Evolutionary conservation across 2,888 invertebrate species (phyloP), one percentile per base, ranked within the genome.

Genomic region (Pegoplata infirma): DNA sequence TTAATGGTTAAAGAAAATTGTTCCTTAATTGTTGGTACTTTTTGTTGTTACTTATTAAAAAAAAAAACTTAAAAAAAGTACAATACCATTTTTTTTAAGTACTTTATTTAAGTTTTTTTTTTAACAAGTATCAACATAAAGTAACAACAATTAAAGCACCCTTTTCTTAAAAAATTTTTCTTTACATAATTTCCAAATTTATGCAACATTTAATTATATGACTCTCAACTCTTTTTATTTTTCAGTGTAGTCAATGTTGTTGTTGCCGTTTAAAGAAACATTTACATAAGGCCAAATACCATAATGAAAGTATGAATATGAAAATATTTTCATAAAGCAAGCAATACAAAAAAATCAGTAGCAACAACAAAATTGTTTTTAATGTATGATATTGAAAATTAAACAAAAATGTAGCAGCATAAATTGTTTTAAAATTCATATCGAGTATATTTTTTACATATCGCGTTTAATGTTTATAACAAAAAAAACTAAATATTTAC

Each of bases 301-400:
- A 53, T 1, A 17, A 49, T 53, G 44, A 49, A 66, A 55, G 40
- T 64, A 75, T 79, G 69, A 74, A 78, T 78, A 68, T 55, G 53
- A 74, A 69, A 71, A 47, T 49, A 73, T 61, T 64, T 61, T 61
- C 63, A 63, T 17, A n/a, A 59, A 64, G n/a, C n/a, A n/a, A n/a
- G n/a, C n/a, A 68, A 49, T 10, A 23, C 3, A 55, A 59, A 53
- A 19, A 1, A 2, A 56, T 55, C 40, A 75, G 51, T 19, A 25
- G 14, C 8, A 14, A 12, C 32, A 47, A 59, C 51, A 63, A 75
- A 71, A 56, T 71, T 36, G 56, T 51, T 66, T 71, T 66, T 63
- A 67, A 75, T 75, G 61, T 68, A 61, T 79, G 56, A 72, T 80
- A 75, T 75, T 75, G 67, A 71, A 75, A 47, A 68, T 40, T 56